Evolutionary conservation across 2,888 invertebrate species (phyloP).

Genomic region (Conus canariensis): DNA sequence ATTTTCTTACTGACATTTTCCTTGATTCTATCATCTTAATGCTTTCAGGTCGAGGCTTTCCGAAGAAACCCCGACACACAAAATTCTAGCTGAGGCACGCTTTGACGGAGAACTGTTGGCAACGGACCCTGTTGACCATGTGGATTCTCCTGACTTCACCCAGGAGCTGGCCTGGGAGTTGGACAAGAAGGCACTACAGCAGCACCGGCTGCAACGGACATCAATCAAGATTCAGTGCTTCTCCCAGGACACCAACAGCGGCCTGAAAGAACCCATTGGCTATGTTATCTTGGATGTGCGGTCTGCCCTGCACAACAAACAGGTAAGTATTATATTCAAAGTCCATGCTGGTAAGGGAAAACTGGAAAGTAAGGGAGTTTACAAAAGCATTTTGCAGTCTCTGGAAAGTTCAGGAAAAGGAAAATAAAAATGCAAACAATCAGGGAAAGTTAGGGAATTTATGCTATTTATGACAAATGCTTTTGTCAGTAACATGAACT

Average conservation of each 20-base stretch:
- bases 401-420: too few species aligned
- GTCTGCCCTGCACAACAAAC: slow-evolving; percentile 74
- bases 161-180: slow-evolving; percentile 80
- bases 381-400: too few species aligned
- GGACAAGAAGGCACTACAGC: slow-evolving; percentile 78
- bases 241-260: slow-evolving; percentile 73
- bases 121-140: slow-evolving; percentile 79
- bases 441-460: too few species aligned
- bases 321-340: slow-evolving; percentile 56
- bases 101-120: slow-evolving; percentile 79
- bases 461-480: too few species aligned
- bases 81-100: slow-evolving; percentile 78
- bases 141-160: slow-evolving; percentile 77
- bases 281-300: slow-evolving; percentile 79
- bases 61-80: slow-evolving; percentile 74
- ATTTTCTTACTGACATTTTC: too few species aligned
- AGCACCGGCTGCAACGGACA: slow-evolving; percentile 77
- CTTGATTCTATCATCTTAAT: background rate
- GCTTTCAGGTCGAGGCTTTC: slow-evolving; percentile 77
- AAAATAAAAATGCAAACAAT: too few species aligned
- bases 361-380: too few species aligned
- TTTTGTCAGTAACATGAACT: too few species aligned
- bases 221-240: slow-evolving; percentile 79
- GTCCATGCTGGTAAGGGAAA: too few species aligned
- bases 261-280: slow-evolving; percentile 77